Evolutionary conservation across 2,888 invertebrate species (phyloP).

Genomic region (Dicyrtoma fusca): DNA sequence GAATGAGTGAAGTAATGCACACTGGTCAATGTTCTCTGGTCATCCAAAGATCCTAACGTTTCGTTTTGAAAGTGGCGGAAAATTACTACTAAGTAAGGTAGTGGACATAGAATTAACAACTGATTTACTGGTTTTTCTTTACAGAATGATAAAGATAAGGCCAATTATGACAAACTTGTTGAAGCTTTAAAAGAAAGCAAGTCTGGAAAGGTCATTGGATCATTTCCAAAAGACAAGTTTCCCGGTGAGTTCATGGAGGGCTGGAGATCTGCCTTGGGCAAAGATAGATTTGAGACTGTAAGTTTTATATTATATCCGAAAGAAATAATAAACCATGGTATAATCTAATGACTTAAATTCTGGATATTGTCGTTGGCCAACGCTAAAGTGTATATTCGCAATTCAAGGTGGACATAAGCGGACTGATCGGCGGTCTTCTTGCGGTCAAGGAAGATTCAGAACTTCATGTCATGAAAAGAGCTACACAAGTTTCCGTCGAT

Average conservation of each 20-base stretch:
- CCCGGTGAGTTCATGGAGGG: slow-evolving; percentile 90
- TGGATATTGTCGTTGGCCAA: background rate
- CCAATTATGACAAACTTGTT: slow-evolving; percentile 72
- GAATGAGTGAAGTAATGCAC: no score
- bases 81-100: no score
- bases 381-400: slow-evolving; percentile 18
- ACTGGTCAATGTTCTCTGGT: no score
- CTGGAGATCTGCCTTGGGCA: slow-evolving; percentile 80
- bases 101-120: no score
- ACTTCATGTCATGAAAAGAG: slow-evolving; percentile 85
- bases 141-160: slow-evolving; percentile 85
- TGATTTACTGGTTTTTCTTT: no score
- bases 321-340: no score
- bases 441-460: slow-evolving; percentile 94
- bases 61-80: no score
- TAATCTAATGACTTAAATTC: no score
- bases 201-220: slow-evolving; percentile 84
- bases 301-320: slow-evolving; percentile 45
- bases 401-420: slow-evolving; percentile 75
- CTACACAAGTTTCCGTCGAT: slow-evolving; percentile 89
- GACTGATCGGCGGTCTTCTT: slow-evolving; percentile 82
- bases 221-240: slow-evolving; percentile 91
- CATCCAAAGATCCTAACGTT: no score
- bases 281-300: slow-evolving; percentile 77
- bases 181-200: slow-evolving; percentile 84